phyloP scores from a whole-genome alignment of 2,888 invertebrate genomes.

The Aphodius granarius region DNA sequence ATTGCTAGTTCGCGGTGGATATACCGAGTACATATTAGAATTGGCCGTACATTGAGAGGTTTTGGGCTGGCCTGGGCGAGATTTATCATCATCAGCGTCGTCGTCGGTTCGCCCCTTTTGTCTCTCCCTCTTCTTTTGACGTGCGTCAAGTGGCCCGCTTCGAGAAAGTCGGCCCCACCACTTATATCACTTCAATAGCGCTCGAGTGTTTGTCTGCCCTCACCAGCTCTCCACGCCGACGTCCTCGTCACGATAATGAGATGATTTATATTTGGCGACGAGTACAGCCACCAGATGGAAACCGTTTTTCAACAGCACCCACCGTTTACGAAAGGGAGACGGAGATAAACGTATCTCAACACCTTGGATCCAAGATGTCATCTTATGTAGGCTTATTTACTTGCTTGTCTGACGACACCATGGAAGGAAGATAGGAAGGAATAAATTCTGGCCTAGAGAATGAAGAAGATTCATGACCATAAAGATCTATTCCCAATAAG shows the following conservation, averaged over 20 bases:
- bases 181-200: not conserved
- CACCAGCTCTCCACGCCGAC: not conserved
- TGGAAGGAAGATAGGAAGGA: no score
- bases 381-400: not conserved
- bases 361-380: not conserved
- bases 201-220: not conserved
- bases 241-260: slow-evolving; percentile 1
- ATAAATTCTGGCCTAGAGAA: not conserved
- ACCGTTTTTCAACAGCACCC: not conserved
- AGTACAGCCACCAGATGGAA: not conserved
- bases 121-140: not conserved
- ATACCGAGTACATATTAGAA: slow-evolving; percentile 29
- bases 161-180: slow-evolving; percentile 5
- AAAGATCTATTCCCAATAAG: no score
- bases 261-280: slow-evolving; percentile 12
- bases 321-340: not conserved
- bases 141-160: not conserved
- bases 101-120: not conserved
- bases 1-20: slow-evolving; percentile 26
- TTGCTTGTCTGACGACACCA: no score
- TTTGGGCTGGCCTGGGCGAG: slow-evolving; percentile 4
- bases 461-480: no score
- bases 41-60: not conserved
- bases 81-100: slow-evolving; percentile 16
- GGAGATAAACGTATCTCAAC: not conserved